Conservation (phyloP, 2,797 vertebrate genomes). For the Cossypha dichroa region DNA sequence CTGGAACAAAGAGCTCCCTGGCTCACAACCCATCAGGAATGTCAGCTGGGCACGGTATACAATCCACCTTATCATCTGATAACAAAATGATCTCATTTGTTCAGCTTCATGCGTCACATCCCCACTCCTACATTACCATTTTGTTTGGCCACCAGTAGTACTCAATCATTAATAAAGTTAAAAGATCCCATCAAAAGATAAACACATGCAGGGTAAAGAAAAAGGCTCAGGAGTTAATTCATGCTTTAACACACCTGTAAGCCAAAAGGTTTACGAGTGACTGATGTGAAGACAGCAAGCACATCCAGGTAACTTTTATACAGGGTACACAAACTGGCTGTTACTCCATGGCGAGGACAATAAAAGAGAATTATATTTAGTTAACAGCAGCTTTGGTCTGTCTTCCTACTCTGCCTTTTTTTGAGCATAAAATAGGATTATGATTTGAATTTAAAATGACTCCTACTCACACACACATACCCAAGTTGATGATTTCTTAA, state of each 20-base stretch:
- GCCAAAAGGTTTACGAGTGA: not conserved
- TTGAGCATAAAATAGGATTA: not conserved
- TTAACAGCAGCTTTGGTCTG: not conserved
- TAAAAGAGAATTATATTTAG: not conserved
- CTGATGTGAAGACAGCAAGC: not conserved
- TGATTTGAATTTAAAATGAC: not conserved
- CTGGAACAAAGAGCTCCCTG: not conserved
- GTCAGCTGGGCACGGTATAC: fast-evolving
- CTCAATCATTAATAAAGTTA: not conserved
- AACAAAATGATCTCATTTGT: not conserved
- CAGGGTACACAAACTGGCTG: not conserved
- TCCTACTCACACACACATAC: not conserved
- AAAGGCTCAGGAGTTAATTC: not conserved
- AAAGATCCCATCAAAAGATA: not conserved
- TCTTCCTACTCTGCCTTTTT: not conserved
- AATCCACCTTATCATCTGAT: not conserved
- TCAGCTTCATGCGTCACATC: not conserved
- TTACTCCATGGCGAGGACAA: not conserved
- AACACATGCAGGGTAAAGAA: not conserved
- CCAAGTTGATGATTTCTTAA: not conserved
- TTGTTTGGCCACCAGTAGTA: not conserved
- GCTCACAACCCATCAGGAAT: not conserved
- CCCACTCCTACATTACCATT: not conserved
- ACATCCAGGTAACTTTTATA: not conserved
- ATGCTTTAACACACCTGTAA: not conserved